Evolutionary conservation across 2,113 vertebrate genomes (phyloP).

Genomic region (Chroicocephalus ridibundus): DNA sequence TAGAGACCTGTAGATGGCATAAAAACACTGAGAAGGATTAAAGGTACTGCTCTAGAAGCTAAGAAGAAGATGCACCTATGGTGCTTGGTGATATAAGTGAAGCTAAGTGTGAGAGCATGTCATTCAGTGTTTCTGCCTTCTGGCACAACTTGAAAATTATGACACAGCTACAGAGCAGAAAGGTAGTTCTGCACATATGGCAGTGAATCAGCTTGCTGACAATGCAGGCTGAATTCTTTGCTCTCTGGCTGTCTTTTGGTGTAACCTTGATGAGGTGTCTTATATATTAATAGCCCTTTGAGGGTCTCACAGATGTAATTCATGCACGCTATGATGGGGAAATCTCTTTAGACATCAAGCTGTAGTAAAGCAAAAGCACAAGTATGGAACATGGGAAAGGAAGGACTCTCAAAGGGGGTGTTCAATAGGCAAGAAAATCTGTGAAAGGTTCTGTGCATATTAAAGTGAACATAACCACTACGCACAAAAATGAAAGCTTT

Average conservation of each 20-base stretch:
- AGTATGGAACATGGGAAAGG: not conserved
- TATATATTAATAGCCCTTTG: not conserved
- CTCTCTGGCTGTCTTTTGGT: not conserved
- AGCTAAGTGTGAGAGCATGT: not conserved
- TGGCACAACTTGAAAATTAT: not conserved
- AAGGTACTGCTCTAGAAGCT: not conserved
- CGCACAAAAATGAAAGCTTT: not conserved
- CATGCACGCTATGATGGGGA: not conserved
- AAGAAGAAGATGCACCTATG: not conserved
- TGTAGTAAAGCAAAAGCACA: not conserved
- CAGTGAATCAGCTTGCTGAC: not conserved
- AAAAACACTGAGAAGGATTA: not conserved
- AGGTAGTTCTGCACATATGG: not conserved
- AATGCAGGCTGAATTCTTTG: not conserved
- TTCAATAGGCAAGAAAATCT: not conserved
- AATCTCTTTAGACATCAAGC: not conserved
- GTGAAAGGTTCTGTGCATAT: not conserved
- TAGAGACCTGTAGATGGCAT: slow-evolving; percentile 35
- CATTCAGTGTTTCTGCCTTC: not conserved
- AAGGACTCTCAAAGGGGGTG: not conserved
- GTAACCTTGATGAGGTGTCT: not conserved
- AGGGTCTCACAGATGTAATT: not conserved
- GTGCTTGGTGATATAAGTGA: not conserved
- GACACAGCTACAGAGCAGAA: not conserved
- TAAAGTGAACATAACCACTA: not conserved